Conservation (phyloP, 2,113 vertebrate species). For the Tragulus kanchil region DNA sequence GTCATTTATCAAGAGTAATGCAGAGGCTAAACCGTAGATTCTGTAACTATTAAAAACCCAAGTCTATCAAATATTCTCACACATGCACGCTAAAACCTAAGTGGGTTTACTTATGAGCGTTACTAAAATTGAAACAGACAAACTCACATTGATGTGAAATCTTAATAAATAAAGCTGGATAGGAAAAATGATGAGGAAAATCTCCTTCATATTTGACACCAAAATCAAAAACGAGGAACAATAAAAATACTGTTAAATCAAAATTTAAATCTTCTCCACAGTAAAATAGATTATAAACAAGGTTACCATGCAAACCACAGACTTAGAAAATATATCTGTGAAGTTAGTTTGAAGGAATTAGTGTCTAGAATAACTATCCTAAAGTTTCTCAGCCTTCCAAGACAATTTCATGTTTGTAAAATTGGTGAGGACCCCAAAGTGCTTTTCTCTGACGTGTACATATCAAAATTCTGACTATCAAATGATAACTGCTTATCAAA, state of each 20-base stretch:
- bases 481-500: background rate
- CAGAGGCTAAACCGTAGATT: background rate
- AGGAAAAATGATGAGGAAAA: background rate
- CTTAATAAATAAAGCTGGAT: background rate
- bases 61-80: background rate
- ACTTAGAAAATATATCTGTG: background rate
- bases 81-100: background rate
- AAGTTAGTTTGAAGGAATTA: background rate
- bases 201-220: background rate
- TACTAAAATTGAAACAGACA: background rate
- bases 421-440: background rate
- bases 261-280: background rate
- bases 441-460: background rate
- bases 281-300: background rate
- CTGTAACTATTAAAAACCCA: background rate
- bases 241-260: background rate
- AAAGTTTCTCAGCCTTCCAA: background rate
- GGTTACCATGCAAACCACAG: background rate
- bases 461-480: background rate
- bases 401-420: background rate
- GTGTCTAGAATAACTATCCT: background rate
- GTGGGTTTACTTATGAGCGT: background rate
- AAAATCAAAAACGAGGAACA: background rate
- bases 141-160: background rate
- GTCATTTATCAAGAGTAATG: background rate